Base-by-base conservation (phyloP, 1,140 invertebrate species). In the Pentalonia nigronervosa region DNA sequence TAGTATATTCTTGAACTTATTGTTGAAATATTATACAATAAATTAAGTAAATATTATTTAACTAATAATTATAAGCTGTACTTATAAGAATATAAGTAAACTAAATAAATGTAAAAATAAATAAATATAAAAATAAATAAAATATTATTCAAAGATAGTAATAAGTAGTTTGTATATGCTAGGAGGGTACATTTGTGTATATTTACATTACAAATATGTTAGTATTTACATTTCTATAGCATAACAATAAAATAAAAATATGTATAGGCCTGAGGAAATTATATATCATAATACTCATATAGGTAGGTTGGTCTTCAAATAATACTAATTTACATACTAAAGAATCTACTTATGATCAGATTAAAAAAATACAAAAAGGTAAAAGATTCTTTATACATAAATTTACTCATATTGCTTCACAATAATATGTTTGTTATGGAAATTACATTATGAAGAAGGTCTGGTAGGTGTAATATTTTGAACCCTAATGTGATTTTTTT, bases 341-440 rank as follows among this genome's bases (percentile, higher is more conserved):
- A 81, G 60, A 76, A 84, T 92, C 21, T 84, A 84, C 17, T 53
- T 92, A 14, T 41, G 30, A 76, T 92, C 91, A 84, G 90, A 92
- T 92, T 20, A 53, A 14, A 53, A 36, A 48, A 83, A 84, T 53
- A 84, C 53, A 48, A 50, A 84, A 41, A 25, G n/a, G 21, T 8
- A 41, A 50, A 17, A 36, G 8, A 88, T 53, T 20, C 21, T 45
- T 90, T 90, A 60, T 90, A 17, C 6, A 76, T 91, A 30, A 41
- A 76, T 91, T 34, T 60, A 92, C 36, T 83, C 76, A 84, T 92
- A 76, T 84, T 84, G 20, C 47, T 36, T 53, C 47, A 84, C 30
- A 92, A 53, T 84, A 25, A 84, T 91, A 14, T 76, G n/a, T 48
- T 92, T 92, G 91, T 92, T 84, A 92, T 92, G 76, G 76, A 83